phyloP scores from a whole-genome alignment of 2,888 invertebrate genomes.

The Drosophila fungiperda region DNA sequence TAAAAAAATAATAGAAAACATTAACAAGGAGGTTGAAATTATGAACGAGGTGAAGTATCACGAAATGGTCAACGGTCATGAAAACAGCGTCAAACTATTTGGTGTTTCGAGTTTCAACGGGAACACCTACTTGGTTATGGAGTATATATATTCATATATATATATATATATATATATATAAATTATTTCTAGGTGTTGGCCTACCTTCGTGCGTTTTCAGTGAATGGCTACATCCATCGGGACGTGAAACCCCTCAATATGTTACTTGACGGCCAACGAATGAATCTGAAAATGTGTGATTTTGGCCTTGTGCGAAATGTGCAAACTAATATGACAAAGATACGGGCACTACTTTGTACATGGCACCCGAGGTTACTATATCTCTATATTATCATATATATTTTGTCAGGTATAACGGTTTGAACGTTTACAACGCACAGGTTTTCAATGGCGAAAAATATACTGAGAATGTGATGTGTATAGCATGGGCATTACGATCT shows the following conservation, averaged over 20 bases:
- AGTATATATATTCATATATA: background rate
- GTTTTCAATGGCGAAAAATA: background rate
- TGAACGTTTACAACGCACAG: background rate
- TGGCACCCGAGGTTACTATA: constrained; percentile 27
- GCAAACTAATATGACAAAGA: background rate
- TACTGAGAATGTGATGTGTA: constrained; percentile 27
- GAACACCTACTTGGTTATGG: background rate
- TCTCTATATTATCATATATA: background rate
- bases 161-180: background rate
- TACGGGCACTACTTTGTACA: constrained; percentile 13
- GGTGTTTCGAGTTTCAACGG: accelerated
- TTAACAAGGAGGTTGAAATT: accelerated
- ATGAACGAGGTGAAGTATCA: background rate
- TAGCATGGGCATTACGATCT: constrained; percentile 32
- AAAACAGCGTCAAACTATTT: background rate
- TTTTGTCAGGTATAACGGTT: background rate
- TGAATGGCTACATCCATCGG: constrained; percentile 14
- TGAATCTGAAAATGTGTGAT: constrained; percentile 13
- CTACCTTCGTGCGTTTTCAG: background rate
- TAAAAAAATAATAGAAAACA: accelerated
- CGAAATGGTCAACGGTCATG: background rate
- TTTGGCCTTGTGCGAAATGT: constrained; percentile 14
- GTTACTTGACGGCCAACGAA: background rate
- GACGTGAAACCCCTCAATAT: constrained; percentile 33
- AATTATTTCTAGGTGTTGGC: background rate